Conservation (phyloP, 2,113 vertebrate genomes). For the Castor canadensis region DNA sequence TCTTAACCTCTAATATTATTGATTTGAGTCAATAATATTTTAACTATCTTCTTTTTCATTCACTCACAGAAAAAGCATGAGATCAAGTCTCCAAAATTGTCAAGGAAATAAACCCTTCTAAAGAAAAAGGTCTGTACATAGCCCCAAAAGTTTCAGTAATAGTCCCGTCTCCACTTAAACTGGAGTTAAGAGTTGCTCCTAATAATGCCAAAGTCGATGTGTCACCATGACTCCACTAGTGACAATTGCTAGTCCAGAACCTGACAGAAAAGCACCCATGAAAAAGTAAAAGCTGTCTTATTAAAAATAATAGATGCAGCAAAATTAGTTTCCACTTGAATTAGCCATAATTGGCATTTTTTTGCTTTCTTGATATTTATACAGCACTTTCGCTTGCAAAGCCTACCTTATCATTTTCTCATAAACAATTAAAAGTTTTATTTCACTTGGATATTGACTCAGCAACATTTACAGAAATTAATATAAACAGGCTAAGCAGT, state of each 20-base stretch:
- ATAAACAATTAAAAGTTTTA: slow-evolving; percentile 42
- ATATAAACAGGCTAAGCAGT: background rate
- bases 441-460: slow-evolving; percentile 25
- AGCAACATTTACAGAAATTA: background rate
- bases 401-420: slow-evolving; percentile 3
- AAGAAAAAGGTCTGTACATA: background rate
- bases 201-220: background rate
- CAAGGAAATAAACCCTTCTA: background rate
- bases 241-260: background rate
- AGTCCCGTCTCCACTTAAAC: background rate
- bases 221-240: background rate
- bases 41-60: background rate
- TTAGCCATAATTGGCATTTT: slow-evolving; percentile 3
- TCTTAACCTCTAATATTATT: background rate
- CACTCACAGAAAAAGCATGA: background rate
- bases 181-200: background rate
- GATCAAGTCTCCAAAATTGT: slow-evolving; percentile 30
- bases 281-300: slow-evolving; percentile 10
- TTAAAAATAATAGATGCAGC: slow-evolving; percentile 46
- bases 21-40: slow-evolving; percentile 19
- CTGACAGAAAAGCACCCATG: background rate
- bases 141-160: background rate
- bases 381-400: slow-evolving; percentile 22
- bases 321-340: slow-evolving; percentile 47
- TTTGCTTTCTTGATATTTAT: slow-evolving; percentile 3